These are phyloP conservation scores for Trichacis sp. DNA, from an alignment of 2,888 invertebrate genomes.

Conservation along the genomic window DNA sequence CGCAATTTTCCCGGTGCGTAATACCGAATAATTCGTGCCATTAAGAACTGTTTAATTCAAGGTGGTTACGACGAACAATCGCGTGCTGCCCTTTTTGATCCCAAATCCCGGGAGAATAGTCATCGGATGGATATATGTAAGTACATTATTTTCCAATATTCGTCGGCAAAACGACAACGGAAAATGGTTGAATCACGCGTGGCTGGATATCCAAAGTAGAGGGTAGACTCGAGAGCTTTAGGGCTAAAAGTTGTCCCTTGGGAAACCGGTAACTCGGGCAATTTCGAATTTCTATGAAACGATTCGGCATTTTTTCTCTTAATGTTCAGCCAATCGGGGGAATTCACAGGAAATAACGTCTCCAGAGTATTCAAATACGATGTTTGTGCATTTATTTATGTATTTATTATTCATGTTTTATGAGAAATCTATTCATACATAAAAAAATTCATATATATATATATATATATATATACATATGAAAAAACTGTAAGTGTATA, in stretches of 20 bases:
- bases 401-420: too few species aligned
- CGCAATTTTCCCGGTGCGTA: not conserved
- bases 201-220: conserved; percentile 57
- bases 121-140: conserved; percentile 50
- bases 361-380: too few species aligned
- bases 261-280: conserved; percentile 56
- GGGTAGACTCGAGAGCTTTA: conserved; percentile 48
- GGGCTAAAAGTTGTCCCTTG: conserved; percentile 61
- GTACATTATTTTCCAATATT: conserved; percentile 67
- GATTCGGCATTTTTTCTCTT: conserved; percentile 49
- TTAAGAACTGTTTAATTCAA: conserved; percentile 23
- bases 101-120: conserved; percentile 38
- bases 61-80: conserved; percentile 28
- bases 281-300: conserved; percentile 64
- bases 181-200: conserved; percentile 53
- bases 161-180: conserved; percentile 46
- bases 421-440: too few species aligned
- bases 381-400: too few species aligned
- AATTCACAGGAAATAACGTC: not conserved
- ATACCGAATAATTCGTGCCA: conserved; percentile 7
- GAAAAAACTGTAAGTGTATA: too few species aligned
- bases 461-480: too few species aligned
- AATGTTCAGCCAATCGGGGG: not conserved
- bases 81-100: conserved; percentile 35
- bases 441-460: too few species aligned